Evolutionary conservation across 2,113 vertebrate species (phyloP).

Genomic region (Trogon melanurus): DNA sequence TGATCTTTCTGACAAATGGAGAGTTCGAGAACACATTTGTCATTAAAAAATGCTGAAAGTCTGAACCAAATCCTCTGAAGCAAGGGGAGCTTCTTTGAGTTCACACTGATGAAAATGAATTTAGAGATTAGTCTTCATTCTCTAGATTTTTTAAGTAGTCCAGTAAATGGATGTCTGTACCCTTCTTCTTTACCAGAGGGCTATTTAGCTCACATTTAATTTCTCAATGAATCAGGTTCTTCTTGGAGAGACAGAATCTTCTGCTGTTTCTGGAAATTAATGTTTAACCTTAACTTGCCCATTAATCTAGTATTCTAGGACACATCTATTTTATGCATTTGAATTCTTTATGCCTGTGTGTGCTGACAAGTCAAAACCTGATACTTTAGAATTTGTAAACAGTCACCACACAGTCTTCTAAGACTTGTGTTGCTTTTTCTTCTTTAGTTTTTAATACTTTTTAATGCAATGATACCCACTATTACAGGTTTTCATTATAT

Average conservation of each 20-base stretch:
- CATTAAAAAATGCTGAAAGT: background rate
- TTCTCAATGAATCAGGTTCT: conserved; percentile 47
- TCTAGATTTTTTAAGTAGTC: background rate
- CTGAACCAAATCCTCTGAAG: background rate
- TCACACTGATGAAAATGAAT: background rate
- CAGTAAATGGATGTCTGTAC: conserved; percentile 10
- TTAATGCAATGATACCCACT: background rate
- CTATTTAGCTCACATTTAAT: conserved; percentile 42
- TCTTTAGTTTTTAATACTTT: background rate
- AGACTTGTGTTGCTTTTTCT: background rate
- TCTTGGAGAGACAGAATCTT: conserved; percentile 17
- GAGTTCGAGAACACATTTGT: background rate
- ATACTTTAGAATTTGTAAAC: background rate
- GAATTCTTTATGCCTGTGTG: background rate
- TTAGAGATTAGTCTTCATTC: background rate
- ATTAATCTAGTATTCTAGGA: background rate
- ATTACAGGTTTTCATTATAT: background rate
- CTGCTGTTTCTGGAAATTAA: background rate
- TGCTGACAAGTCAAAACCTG: background rate
- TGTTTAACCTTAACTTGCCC: conserved; percentile 1
- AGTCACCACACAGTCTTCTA: background rate
- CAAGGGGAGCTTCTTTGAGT: background rate
- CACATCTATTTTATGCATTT: background rate
- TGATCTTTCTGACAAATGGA: background rate
- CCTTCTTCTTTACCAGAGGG: conserved; percentile 17